Base-by-base conservation (phyloP, 2,797 vertebrate species). In the Halcyon smyrnensis region DNA sequence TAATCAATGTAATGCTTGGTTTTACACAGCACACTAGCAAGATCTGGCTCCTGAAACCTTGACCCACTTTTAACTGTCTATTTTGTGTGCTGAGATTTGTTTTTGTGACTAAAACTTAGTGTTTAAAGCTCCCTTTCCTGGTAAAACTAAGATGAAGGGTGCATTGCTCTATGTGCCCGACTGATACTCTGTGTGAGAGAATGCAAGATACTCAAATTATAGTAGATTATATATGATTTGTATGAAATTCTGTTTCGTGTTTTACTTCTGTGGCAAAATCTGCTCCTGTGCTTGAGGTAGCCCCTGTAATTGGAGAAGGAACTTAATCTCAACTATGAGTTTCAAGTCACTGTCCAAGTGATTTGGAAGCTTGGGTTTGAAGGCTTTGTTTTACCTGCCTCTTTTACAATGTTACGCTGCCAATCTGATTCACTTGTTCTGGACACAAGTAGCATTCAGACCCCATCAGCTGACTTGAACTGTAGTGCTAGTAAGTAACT, bases 41-140 rank as follows among this genome's bases (percentile, higher is more conserved):
- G 56, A 71, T 41, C 50, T 87, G 91, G 46, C 92, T 93, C 53
- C 64, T 93, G 94, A 89, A 96, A 93, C 83, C 80, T 95, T 95
- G 87, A 88, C 65, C 50, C 23, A 5, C 51, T 67, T 53, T 85
- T 91, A 94, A 87, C n/a, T 90, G 34, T 69, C 41, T 73, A 27
- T 94, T 71, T 74, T 94, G 45, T 85, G 67, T 90, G 64, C 76
- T 91, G 67, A 95, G 73, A 81, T 92, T 69, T 84, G n/a, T 62
- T 95, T 84, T 83, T 82, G 8, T 94, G 75, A 87, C 91, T 93
- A 71, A 87, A 89, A 80, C 69, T 19, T 60, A 43, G 5, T 68
- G 23, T 62, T 89, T 87, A 73, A 89, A 87, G 23, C 56, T 79
- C 74, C 16, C 8, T 21, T 81, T 93, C 12, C 7, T 4, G 10